phyloP scores from a whole-genome alignment of 2,888 invertebrate species.

The Heliconius hortense region DNA sequence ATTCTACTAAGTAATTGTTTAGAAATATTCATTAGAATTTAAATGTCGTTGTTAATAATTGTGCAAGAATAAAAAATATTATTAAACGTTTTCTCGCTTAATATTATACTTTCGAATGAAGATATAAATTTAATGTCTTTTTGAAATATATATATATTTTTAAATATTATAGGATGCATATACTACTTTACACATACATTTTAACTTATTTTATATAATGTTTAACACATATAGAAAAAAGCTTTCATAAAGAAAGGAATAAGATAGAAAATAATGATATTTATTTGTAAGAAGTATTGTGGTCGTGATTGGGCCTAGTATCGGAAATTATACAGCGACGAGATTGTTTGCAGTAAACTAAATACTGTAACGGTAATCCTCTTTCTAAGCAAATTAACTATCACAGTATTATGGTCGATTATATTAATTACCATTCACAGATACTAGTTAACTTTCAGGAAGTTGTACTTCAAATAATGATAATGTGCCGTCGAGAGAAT shows the following conservation, averaged over 20 bases:
- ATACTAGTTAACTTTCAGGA: conserved; percentile 44
- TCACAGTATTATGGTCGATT: conserved; percentile 29
- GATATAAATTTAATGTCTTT: background rate
- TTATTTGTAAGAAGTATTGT: conserved; percentile 30
- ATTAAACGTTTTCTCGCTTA: background rate
- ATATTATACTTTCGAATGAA: conserved; percentile 17
- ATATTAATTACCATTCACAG: conserved; percentile 35
- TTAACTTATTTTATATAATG: no score
- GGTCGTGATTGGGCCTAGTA: conserved; percentile 33
- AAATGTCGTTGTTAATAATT: background rate
- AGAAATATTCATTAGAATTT: conserved; percentile 8
- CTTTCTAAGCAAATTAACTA: conserved; percentile 36
- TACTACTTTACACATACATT: background rate
- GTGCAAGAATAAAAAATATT: conserved; percentile 5
- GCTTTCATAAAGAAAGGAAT: background rate
- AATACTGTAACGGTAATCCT: conserved; percentile 34
- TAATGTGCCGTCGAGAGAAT: conserved; percentile 43
- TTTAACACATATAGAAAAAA: background rate
- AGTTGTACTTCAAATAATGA: conserved; percentile 45
- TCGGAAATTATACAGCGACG: conserved; percentile 37
- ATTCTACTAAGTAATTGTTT: background rate
- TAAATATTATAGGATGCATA: background rate
- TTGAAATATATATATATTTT: background rate
- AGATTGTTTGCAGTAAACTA: conserved; percentile 32
- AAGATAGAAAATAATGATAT: conserved; percentile 24